phyloP scores from a whole-genome alignment of 2,113 vertebrate genomes.

The Oreochromis spilurus region DNA sequence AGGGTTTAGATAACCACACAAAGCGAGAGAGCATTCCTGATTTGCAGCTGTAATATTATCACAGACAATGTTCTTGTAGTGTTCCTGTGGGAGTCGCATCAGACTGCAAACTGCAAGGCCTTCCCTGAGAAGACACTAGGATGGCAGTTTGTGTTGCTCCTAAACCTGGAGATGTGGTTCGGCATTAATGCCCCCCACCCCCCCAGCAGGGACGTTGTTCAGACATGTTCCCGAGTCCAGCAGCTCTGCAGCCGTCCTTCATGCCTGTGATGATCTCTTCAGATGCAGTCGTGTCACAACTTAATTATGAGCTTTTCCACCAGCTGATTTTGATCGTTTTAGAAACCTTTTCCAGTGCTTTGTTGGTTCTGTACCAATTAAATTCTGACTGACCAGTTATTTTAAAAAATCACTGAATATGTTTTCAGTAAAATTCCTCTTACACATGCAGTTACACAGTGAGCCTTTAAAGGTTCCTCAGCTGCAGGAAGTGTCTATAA shows the following conservation, averaged over 20 bases:
- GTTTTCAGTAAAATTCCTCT: background rate
- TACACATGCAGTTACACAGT: background rate
- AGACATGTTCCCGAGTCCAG: background rate
- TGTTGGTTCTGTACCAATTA: background rate
- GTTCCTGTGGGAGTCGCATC: background rate
- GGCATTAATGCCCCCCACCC: background rate
- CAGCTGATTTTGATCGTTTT: rapidly evolving
- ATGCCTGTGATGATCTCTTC: background rate
- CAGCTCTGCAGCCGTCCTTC: background rate
- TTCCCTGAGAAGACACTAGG: background rate
- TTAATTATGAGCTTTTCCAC: background rate
- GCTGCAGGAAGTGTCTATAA: background rate
- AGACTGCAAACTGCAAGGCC: background rate
- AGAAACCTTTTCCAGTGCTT: background rate
- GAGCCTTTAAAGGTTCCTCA: background rate
- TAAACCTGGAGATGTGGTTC: background rate
- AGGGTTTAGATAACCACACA: background rate
- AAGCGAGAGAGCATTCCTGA: background rate
- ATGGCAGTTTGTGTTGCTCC: background rate
- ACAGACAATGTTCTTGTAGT: background rate
- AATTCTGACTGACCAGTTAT: rapidly evolving
- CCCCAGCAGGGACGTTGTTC: background rate
- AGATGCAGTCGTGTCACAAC: background rate
- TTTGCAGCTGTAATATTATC: background rate
- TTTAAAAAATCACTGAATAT: rapidly evolving